phyloP scores from a whole-genome alignment of 2,797 vertebrate species.

The Sebastes trivittatus region DNA sequence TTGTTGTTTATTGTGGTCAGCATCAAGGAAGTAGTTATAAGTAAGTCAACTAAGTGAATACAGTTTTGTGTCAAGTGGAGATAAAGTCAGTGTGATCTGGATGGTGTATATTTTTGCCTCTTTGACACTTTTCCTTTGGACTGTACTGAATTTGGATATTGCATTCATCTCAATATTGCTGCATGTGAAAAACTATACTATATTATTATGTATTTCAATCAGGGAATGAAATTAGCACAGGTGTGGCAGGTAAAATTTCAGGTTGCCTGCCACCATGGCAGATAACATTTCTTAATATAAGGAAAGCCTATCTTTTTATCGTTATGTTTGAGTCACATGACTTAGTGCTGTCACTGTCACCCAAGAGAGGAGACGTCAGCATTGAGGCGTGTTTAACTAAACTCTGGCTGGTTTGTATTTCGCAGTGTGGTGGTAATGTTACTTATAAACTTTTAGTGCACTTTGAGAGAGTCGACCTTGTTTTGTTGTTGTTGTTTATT shows the following conservation, averaged over 20 bases:
- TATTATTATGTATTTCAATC: not conserved
- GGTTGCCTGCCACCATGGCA: too few relatives aligned
- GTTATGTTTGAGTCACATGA: slow-evolving; percentile 63
- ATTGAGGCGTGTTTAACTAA: not conserved
- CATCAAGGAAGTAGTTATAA: not conserved
- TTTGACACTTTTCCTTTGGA: not conserved
- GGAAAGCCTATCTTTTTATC: not conserved
- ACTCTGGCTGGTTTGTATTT: not conserved
- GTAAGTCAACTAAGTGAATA: not conserved
- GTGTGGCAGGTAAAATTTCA: too few relatives aligned
- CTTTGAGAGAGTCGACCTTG: not conserved
- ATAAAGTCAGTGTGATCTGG: not conserved
- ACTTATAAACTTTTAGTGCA: not conserved
- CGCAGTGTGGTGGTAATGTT: too few relatives aligned
- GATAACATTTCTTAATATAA: too few relatives aligned
- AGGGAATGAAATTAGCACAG: too few relatives aligned
- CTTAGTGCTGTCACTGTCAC: slow-evolving; percentile 62
- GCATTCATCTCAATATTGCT: not conserved
- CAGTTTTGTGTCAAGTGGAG: fast-evolving
- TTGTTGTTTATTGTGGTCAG: not conserved
- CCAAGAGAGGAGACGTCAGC: not conserved
- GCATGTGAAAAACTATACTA: not conserved
- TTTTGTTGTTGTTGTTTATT: not conserved
- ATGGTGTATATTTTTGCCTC: not conserved
- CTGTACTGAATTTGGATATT: not conserved